These are phyloP conservation scores for Pseudoips prasinana DNA, from an alignment of 2,888 invertebrate genomes.

Conservation along the genomic window DNA sequence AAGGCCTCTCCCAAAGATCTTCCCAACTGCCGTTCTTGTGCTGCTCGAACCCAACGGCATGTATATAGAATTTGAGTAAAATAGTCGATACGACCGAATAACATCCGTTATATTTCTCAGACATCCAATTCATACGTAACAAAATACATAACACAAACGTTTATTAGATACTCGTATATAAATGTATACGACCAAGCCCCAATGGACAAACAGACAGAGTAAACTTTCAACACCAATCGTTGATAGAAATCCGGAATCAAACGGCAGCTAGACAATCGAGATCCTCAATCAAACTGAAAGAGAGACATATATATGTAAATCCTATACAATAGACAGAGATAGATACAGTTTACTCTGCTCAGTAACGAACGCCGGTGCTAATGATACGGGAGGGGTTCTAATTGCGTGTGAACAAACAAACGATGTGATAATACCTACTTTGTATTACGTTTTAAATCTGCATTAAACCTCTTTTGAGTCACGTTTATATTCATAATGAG, in stretches of 20 bases:
- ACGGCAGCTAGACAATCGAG: constrained; percentile 54
- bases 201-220: constrained; percentile 48
- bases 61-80: too few relatives aligned
- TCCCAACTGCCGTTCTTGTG: too few relatives aligned
- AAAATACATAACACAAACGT: constrained; percentile 10
- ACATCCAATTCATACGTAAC: constrained; percentile 12
- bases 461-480: constrained; percentile 16
- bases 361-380: constrained; percentile 56
- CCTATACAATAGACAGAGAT: constrained; percentile 43
- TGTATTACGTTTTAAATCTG: constrained; percentile 28
- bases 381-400: constrained; percentile 74
- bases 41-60: too few relatives aligned
- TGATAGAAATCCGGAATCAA: constrained; percentile 64
- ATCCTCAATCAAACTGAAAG: constrained; percentile 59
- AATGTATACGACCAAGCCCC: constrained; percentile 34
- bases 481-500: constrained; percentile 1
- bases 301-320: constrained; percentile 37
- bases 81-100: too few relatives aligned
- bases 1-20: too few relatives aligned
- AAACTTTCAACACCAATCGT: constrained; percentile 63
- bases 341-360: constrained; percentile 37
- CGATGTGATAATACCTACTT: constrained; percentile 68
- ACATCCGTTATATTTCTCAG: constrained; percentile 14
- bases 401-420: constrained; percentile 76
- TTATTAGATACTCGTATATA: constrained; percentile 23